Evolutionary conservation across 2,888 invertebrate species (phyloP), one percentile per base, ranked within the genome.

Genomic region (Ectobius pallidus): DNA sequence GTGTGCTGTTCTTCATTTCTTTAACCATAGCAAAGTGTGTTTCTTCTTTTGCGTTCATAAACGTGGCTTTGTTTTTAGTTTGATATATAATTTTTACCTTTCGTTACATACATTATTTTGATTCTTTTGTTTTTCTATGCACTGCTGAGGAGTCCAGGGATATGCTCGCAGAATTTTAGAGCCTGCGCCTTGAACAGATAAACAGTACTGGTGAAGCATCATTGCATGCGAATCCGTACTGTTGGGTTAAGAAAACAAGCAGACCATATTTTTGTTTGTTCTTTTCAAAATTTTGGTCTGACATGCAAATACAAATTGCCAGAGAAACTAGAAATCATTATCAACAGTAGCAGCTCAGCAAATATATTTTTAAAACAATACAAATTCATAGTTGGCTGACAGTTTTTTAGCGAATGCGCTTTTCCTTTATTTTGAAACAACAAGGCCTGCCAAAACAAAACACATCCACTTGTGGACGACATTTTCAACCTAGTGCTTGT

Each of bases 141-240:
- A 65, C 65, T 65, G 65, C 65, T 65, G 65, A 65, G 65, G 65
- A 65, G 46, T 44, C 46, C 44, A 65, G 65, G 30, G 65, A 42
- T 14, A 62, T 62, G 18, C 18, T 18, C 61, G 61, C 61, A 14
- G 18, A 11, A n/a, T 34, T 34, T 34, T 34, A 34, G 34, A 34
- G 34, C 34, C 34, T 34, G 34, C 34, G 34, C 34, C 34, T n/a
- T 34, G 34, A 34, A 34, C 34, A 7, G 11, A 7, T 34, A 7
- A 6, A 34, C 34, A 34, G 25, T 11, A 25, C 14, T 3, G 52
- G 25, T 6, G 25, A 52, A 1, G 52, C 25, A 52, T 52, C 52
- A 14, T 16, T 3, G 22, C 14, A 25, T 52, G 52, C 11, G 34
- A 11, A 34, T 11, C 34, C 34, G 11, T 11, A 25, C 27, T 52